Evolutionary conservation across 2,113 vertebrate genomes (phyloP).

Genomic region (Pluvianellus socialis): DNA sequence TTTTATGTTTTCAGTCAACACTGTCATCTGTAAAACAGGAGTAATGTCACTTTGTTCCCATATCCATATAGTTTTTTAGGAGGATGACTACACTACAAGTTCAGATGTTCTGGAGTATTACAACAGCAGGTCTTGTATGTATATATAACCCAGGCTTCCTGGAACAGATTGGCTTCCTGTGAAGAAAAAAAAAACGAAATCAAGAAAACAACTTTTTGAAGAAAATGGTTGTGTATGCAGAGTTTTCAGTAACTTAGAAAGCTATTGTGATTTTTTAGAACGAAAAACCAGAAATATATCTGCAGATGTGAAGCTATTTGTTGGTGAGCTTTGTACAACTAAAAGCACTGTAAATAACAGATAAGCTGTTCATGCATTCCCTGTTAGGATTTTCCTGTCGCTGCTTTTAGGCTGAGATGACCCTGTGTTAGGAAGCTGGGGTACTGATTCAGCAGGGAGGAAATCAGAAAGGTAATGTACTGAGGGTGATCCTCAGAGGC

Average conservation of each 20-base stretch:
- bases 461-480: not conserved
- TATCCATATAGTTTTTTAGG: not conserved
- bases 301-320: not conserved
- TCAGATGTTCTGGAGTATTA: not conserved
- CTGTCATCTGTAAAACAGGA: not conserved
- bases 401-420: not conserved
- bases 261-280: not conserved
- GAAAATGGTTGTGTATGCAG: not conserved
- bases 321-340: not conserved
- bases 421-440: not conserved
- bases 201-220: not conserved
- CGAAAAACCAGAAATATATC: not conserved
- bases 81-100: not conserved
- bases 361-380: not conserved
- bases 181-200: not conserved
- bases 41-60: not conserved
- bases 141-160: not conserved
- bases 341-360: rapidly evolving
- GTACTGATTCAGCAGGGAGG: not conserved
- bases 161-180: not conserved
- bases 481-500: not conserved
- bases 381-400: not conserved
- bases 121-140: not conserved
- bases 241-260: not conserved
- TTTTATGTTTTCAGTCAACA: not conserved